Evolutionary conservation across 2,113 vertebrate species (phyloP), one percentile per base, ranked within the genome.

Genomic region (Coryphaenoides rupestris): DNA sequence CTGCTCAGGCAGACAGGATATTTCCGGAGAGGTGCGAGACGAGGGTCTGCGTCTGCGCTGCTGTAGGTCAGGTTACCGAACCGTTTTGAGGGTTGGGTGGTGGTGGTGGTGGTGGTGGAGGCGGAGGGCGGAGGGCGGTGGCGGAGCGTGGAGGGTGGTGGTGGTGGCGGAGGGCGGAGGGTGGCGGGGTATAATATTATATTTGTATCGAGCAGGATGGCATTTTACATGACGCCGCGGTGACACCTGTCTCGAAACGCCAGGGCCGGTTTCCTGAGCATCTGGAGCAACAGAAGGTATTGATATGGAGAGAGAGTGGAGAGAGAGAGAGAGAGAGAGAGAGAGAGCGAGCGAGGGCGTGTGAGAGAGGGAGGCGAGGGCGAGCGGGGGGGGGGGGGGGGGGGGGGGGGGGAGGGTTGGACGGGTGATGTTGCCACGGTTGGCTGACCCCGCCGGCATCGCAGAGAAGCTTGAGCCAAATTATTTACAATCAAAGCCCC

Each of bases 401-500:
- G 85, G 78, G 70, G 63, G 64, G 71, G 73, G 79, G 66, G 74
- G 60, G 49, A 52, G 65, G 79, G 80, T 82, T n/a, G n/a, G n/a
- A n/a, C n/a, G n/a, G n/a, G n/a, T n/a, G n/a, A 74, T 80, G 82
- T 75, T 60, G 54, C 54, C 69, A 81, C 68, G 83, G 72, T 80
- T 74, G 81, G 82, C 52, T 85, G 87, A 91, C 83, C 87, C 81
- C 63, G 55, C 6, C 33, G 9, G 33, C 33, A 40, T 40, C 33
- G 33, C 33, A 40, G 33, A 40, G 33, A 75, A 88, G 79, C 80
- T 75, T 71, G 68, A 79, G 88, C 85, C 88, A 90, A 88, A 90
- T 90, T 89, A 90, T 91, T 92, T 90, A 89, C 88, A 90, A 89
- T 90, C 85, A 88, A 84, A 83, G 75, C 77, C 19, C 70, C 75